phyloP scores from a whole-genome alignment of 1,140 invertebrate genomes.

The Drosophila lacteicornis region DNA sequence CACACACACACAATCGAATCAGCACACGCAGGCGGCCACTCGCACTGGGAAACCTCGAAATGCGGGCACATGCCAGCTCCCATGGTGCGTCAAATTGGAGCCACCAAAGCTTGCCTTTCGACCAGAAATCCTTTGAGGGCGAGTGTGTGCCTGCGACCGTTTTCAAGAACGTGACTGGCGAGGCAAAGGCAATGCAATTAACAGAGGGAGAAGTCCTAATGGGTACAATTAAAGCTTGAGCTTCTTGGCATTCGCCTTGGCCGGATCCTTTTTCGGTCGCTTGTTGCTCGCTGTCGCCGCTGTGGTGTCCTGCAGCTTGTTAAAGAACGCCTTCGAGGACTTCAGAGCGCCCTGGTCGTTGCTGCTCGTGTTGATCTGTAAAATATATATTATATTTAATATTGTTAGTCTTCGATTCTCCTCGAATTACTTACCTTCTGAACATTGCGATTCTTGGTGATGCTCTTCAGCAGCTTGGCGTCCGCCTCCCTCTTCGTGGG shows the following conservation, averaged over 20 bases:
- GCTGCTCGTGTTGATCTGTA: slow-evolving; percentile 84
- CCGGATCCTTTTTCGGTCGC: slow-evolving; percentile 57
- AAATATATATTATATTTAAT: slow-evolving; percentile 12
- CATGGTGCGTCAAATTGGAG: slow-evolving; percentile 61
- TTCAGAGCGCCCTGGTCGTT: slow-evolving; percentile 87
- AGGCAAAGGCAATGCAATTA: slow-evolving; percentile 48
- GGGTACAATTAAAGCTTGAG: slow-evolving; percentile 66
- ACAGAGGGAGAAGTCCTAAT: slow-evolving; percentile 43
- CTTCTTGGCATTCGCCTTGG: slow-evolving; percentile 68
- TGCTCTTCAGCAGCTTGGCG: slow-evolving; percentile 86
- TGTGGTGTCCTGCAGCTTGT: slow-evolving; percentile 91
- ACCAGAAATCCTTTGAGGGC: slow-evolving; percentile 12
- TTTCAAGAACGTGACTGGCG: slow-evolving; percentile 66
- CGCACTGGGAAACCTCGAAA: slow-evolving; percentile 13
- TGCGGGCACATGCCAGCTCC: slow-evolving; percentile 55
- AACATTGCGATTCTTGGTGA: slow-evolving; percentile 88
- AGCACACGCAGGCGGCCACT: slow-evolving; percentile 10
- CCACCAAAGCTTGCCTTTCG: slow-evolving; percentile 17
- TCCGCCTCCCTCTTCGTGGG: slow-evolving; percentile 87
- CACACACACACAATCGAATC: slow-evolving; percentile 14
- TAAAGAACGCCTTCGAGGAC: slow-evolving; percentile 93
- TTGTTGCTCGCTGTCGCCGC: slow-evolving; percentile 40
- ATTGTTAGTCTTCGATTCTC: background rate
- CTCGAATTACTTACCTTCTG: slow-evolving; percentile 84
- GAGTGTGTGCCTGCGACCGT: slow-evolving; percentile 15